Conservation (phyloP, 2,113 vertebrate species). For the Lycaon pictus region DNA sequence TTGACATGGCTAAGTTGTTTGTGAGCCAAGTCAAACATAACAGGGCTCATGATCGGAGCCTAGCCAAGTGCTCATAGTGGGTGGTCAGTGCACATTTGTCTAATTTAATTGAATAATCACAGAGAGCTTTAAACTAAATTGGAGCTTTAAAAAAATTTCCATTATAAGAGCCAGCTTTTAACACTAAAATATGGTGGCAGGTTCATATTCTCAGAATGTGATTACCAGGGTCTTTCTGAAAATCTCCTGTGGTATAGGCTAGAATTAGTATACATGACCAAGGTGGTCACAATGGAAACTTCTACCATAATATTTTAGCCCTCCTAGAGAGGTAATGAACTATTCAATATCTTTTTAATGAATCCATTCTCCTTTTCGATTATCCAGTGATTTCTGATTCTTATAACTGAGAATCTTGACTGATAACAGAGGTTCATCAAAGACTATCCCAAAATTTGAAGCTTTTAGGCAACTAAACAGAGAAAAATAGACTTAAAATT, state of each 20-base stretch:
- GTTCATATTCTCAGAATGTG: constrained; percentile 49
- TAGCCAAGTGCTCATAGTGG: constrained; percentile 74
- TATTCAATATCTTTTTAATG: neutral
- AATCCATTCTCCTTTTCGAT: constrained; percentile 35
- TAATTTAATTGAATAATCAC: constrained; percentile 75
- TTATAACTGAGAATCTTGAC: constrained; percentile 37
- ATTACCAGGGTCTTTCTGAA: constrained; percentile 26
- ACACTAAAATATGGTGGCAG: constrained; percentile 45
- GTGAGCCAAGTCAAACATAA: constrained; percentile 76
- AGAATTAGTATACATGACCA: constrained; percentile 6
- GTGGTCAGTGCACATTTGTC: constrained; percentile 78
- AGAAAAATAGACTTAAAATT: constrained; percentile 7
- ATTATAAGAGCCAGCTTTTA: constrained; percentile 46
- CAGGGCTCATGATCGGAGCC: constrained; percentile 34
- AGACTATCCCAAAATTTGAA: constrained; percentile 19
- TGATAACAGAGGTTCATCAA: neutral
- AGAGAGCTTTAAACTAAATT: constrained; percentile 69
- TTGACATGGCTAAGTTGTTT: constrained; percentile 66
- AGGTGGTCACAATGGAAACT: neutral
- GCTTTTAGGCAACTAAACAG: neutral
- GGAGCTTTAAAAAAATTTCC: constrained; percentile 63
- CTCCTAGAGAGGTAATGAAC: neutral
- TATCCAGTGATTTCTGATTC: constrained; percentile 32
- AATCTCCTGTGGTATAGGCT: neutral
- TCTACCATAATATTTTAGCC: neutral